phyloP scores from a whole-genome alignment of 2,888 invertebrate species.

The Aphodius granarius region DNA sequence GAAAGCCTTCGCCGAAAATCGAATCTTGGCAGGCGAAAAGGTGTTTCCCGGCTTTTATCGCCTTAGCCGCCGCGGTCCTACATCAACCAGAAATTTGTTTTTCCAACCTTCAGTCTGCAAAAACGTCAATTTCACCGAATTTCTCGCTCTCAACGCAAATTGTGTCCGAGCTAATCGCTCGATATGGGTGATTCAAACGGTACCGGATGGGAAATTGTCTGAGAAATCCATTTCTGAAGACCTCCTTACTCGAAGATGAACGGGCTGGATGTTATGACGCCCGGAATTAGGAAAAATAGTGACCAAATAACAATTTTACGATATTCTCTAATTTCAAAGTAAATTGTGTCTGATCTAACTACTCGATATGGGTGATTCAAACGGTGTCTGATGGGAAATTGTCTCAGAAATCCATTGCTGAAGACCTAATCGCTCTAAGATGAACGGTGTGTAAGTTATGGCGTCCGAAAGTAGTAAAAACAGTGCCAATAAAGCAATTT shows the following conservation, averaged over 20 bases:
- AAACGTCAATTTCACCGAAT: neutral
- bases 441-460: no score
- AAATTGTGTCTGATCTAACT: no score
- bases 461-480: no score
- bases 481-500: no score
- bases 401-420: no score
- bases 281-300: neutral
- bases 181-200: neutral
- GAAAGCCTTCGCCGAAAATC: neutral
- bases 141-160: neutral
- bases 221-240: neutral
- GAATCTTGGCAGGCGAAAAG: neutral
- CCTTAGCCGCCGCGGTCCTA: neutral
- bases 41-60: neutral
- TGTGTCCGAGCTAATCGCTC: neutral
- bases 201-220: neutral
- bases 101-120: neutral
- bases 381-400: no score
- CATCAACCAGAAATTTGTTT: neutral
- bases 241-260: neutral
- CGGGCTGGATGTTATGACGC: neutral
- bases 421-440: no score
- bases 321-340: neutral
- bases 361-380: no score
- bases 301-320: neutral